Percentiles rank a stretch among this genome's conserved stretches.
These are phyloP conservation scores for Isurus oxyrinchus DNA, from an alignment of 2,113 vertebrate genomes.

Conservation along the genomic window DNA sequence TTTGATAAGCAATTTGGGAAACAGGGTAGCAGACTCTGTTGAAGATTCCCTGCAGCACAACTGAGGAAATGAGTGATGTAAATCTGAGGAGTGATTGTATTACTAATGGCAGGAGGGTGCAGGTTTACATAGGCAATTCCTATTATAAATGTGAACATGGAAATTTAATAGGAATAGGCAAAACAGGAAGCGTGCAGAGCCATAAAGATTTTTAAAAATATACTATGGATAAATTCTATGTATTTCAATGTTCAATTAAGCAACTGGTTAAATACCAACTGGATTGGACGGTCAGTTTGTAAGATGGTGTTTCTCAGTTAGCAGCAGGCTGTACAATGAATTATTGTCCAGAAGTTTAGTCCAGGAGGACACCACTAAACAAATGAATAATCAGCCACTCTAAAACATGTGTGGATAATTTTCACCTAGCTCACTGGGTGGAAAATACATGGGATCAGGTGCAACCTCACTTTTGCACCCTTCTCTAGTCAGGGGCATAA, in stretches of 20 bases:
- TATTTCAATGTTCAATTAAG: background rate
- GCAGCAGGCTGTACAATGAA: background rate
- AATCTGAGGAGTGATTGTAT: background rate
- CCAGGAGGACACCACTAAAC: background rate
- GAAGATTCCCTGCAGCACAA: background rate
- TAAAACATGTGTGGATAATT: background rate
- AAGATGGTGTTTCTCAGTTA: background rate
- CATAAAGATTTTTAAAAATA: background rate
- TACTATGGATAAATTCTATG: background rate
- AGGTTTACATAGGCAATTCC: background rate
- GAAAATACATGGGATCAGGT: background rate
- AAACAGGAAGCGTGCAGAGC: background rate
- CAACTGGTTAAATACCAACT: background rate
- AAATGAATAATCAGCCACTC: background rate
- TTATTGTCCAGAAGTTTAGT: background rate
- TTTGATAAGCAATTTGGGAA: background rate
- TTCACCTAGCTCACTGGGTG: background rate
- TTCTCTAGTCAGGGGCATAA: background rate
- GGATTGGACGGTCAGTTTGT: background rate
- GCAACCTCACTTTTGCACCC: background rate
- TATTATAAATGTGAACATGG: background rate
- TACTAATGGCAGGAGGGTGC: background rate
- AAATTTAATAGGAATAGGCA: background rate
- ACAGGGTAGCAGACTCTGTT: background rate
- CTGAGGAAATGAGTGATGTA: background rate